Percentiles rank a stretch among this genome's conserved stretches.
Evolutionary conservation across 2,113 vertebrate genomes (phyloP).

Genomic region (Psammodynastes pulverulentus): DNA sequence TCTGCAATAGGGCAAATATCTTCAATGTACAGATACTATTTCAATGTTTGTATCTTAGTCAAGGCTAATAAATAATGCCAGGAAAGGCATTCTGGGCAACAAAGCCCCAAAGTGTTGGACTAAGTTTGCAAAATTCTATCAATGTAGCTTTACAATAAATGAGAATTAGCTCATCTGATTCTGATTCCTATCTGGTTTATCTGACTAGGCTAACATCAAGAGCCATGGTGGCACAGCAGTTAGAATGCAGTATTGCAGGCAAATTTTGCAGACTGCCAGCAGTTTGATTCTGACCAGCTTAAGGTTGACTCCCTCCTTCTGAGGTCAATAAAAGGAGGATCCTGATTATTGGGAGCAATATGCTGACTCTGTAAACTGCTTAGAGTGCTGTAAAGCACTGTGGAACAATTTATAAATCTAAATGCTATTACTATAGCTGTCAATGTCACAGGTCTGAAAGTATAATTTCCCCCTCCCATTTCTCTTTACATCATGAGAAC

Average conservation of each 20-base stretch:
- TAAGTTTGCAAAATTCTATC: neutral
- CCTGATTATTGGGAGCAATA: neutral
- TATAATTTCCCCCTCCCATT: neutral
- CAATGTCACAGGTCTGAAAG: neutral
- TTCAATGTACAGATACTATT: neutral
- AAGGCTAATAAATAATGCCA: neutral
- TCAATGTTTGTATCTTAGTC: neutral
- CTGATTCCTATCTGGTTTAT: neutral
- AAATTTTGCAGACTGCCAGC: neutral
- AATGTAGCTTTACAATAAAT: neutral
- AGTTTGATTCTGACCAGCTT: neutral
- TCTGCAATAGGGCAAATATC: neutral
- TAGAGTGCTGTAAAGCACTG: neutral
- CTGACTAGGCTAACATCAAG: neutral
- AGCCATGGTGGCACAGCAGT: neutral
- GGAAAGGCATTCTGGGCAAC: neutral
- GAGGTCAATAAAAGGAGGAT: neutral
- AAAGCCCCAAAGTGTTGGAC: neutral
- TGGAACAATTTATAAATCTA: no score
- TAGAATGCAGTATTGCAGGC: neutral
- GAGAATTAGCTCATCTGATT: neutral
- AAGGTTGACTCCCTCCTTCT: neutral
- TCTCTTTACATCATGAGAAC: neutral
- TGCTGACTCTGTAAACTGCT: neutral
- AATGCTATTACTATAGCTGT: neutral